Percentiles rank a stretch among this genome's conserved stretches.
Evolutionary conservation across 2,888 invertebrate genomes (phyloP).

Genomic region (Clusia tigrina): DNA sequence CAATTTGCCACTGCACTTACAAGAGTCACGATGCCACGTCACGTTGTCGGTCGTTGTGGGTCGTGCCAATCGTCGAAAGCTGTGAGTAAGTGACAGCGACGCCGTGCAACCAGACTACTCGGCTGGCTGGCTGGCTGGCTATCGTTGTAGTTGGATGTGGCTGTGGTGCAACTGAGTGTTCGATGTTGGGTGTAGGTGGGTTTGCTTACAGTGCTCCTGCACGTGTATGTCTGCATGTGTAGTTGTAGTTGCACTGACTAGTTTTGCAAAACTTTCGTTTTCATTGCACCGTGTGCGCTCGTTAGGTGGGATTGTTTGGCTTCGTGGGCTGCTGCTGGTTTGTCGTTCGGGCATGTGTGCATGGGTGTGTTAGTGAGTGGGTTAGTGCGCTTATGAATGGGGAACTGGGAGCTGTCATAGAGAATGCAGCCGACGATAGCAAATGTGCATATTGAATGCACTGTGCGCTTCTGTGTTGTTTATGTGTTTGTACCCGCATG

Average conservation of each 20-base stretch:
- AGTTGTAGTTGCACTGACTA: not conserved
- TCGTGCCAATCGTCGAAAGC: slow-evolving; percentile 24
- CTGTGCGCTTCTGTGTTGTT: not conserved
- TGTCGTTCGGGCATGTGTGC: slow-evolving; percentile 16
- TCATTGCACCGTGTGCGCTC: slow-evolving; percentile 3
- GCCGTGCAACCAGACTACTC: slow-evolving; percentile 4
- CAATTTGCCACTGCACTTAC: not conserved
- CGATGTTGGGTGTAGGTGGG: not conserved
- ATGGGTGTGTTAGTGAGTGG: slow-evolving; percentile 10
- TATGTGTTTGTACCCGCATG: slow-evolving; percentile 1
- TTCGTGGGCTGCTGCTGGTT: slow-evolving; percentile 24
- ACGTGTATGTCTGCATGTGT: not conserved
- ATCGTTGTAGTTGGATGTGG: not conserved
- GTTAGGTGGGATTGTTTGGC: slow-evolving; percentile 17
- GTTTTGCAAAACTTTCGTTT: not conserved
- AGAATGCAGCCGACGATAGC: slow-evolving; percentile 24
- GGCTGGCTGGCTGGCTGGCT: slow-evolving; percentile 26
- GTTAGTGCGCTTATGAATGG: slow-evolving; percentile 15
- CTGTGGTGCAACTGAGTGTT: not conserved
- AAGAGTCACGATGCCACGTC: slow-evolving; percentile 32
- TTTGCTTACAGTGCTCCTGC: not conserved
- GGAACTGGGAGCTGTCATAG: slow-evolving; percentile 10
- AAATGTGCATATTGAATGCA: slow-evolving; percentile 12
- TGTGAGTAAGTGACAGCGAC: slow-evolving; percentile 25
- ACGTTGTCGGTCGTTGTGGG: slow-evolving; percentile 18